phyloP scores from a whole-genome alignment of 2,113 vertebrate genomes.

The Vidua macroura region DNA sequence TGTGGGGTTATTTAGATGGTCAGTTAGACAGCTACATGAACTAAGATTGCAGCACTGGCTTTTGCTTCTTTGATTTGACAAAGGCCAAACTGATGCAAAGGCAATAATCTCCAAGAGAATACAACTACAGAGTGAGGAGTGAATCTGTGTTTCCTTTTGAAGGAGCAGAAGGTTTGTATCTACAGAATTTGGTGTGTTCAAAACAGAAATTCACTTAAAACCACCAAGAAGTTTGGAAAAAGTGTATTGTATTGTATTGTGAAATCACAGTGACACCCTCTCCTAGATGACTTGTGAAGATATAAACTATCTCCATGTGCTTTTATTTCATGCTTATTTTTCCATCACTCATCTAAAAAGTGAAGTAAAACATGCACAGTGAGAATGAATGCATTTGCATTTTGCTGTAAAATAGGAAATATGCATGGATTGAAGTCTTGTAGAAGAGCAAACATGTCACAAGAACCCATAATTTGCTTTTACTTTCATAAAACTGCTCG shows the following conservation, averaged over 20 bases:
- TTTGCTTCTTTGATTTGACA: background rate
- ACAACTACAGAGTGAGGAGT: background rate
- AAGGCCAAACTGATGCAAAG: background rate
- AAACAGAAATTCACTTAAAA: constrained; percentile 68
- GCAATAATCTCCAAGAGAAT: background rate
- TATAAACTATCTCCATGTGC: constrained; percentile 67
- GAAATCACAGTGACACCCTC: constrained; percentile 67
- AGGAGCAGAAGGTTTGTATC: constrained; percentile 42
- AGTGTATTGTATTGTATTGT: constrained; percentile 63
- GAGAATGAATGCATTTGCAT: constrained; percentile 40
- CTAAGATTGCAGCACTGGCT: background rate
- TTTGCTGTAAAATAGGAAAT: constrained; percentile 56
- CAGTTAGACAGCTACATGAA: background rate
- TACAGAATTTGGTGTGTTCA: constrained; percentile 50
- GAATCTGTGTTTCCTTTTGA: background rate
- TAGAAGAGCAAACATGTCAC: constrained; percentile 44
- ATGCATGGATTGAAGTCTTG: background rate
- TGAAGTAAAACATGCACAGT: constrained; percentile 40
- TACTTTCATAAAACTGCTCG: constrained; percentile 58
- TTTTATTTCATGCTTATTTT: constrained; percentile 71
- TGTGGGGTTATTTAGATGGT: background rate
- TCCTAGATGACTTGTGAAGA: constrained; percentile 70
- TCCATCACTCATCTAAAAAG: constrained; percentile 65
- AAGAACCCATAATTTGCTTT: constrained; percentile 41
- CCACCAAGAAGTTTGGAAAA: constrained; percentile 55